Evolutionary conservation across 2,888 invertebrate species (phyloP).

Genomic region (Urechis unicinctus): DNA sequence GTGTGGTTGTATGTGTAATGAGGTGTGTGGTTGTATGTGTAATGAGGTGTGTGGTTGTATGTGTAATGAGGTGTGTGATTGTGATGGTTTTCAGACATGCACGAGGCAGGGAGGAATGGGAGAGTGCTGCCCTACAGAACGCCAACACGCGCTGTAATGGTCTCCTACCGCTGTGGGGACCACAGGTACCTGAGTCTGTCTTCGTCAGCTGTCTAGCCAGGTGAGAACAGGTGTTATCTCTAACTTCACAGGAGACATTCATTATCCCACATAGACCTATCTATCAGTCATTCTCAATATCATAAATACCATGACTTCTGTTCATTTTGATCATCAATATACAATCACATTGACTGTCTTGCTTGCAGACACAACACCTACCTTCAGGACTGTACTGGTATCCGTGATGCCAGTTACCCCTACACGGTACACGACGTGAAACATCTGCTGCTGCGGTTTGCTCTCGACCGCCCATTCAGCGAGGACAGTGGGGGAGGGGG

Average conservation of each 20-base stretch:
- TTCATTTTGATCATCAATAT: neutral
- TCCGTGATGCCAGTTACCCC: conserved; percentile 50
- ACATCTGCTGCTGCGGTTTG: conserved; percentile 77
- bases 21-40: no score
- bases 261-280: no score
- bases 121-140: conserved; percentile 94
- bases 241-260: neutral
- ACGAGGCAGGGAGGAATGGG: conserved; percentile 87
- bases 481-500: conserved; percentile 90
- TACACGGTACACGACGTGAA: conserved; percentile 88
- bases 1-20: no score
- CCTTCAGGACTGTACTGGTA: conserved; percentile 52
- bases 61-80: no score
- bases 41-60: no score
- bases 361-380: conserved; percentile 56
- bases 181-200: conserved; percentile 53
- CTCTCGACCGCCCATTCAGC: conserved; percentile 91
- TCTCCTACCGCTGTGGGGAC: conserved; percentile 91
- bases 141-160: conserved; percentile 98
- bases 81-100: conserved; percentile 53
- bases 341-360: no score
- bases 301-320: no score
- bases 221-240: conserved; percentile 52
- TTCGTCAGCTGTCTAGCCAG: conserved; percentile 86
- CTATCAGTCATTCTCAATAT: no score